Evolutionary conservation across 2,888 invertebrate species (phyloP).

Genomic region (Leucania comma): DNA sequence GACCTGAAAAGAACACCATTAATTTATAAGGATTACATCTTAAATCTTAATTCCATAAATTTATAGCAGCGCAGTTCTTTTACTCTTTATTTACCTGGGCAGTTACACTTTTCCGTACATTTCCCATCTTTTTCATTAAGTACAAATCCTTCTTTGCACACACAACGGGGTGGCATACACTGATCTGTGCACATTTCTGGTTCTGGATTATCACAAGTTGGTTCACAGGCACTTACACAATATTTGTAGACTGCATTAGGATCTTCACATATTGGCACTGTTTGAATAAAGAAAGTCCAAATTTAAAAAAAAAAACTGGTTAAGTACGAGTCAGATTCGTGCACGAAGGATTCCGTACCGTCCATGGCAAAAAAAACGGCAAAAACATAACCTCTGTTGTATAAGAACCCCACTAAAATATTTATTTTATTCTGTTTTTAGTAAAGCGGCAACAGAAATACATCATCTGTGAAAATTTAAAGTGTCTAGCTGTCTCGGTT

Average conservation of each 20-base stretch:
- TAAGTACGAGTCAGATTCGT: too few relatives aligned
- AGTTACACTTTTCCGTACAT: constrained; percentile 1
- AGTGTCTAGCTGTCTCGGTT: too few relatives aligned
- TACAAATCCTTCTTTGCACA: constrained; percentile 34
- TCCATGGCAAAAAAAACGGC: too few relatives aligned
- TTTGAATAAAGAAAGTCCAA: neutral
- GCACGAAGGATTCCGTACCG: too few relatives aligned
- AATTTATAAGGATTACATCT: neutral
- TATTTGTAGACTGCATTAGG: constrained; percentile 2
- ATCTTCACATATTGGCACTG: constrained; percentile 12
- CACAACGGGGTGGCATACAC: constrained; percentile 10
- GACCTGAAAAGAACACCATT: constrained; percentile 21
- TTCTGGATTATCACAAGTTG: constrained; percentile 8
- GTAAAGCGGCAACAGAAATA: too few relatives aligned
- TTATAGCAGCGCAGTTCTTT: neutral
- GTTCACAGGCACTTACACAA: constrained; percentile 11
- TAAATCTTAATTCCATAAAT: neutral
- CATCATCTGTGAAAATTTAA: too few relatives aligned
- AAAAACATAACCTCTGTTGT: too few relatives aligned
- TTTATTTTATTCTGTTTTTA: too few relatives aligned
- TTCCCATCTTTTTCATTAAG: constrained; percentile 3
- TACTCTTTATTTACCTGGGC: constrained; percentile 17
- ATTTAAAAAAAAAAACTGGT: too few relatives aligned
- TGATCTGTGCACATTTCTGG: neutral
- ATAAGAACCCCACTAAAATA: too few relatives aligned